These are phyloP conservation scores for Mobula hypostoma DNA, from an alignment of 2,113 vertebrate genomes.

Conservation along the genomic window DNA sequence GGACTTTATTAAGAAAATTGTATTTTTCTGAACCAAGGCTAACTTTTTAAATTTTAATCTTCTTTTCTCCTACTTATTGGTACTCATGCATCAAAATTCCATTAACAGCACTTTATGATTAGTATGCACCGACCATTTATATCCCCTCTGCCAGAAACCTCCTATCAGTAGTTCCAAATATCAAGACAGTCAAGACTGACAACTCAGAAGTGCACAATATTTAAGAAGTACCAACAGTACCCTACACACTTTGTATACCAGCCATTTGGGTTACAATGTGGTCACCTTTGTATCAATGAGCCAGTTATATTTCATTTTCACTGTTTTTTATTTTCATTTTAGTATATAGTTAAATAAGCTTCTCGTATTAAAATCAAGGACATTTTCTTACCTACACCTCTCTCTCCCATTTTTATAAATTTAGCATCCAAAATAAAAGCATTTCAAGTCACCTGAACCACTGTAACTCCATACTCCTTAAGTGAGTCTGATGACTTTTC, in stretches of 20 bases:
- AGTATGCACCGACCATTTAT: not conserved
- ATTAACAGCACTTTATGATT: not conserved
- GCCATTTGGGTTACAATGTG: not conserved
- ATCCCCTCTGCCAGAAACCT: too few relatives aligned
- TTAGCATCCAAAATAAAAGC: not conserved
- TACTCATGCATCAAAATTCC: not conserved
- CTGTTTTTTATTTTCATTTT: not conserved
- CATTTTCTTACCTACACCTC: not conserved
- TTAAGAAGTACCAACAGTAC: not conserved
- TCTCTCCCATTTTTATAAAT: not conserved
- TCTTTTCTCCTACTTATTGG: not conserved
- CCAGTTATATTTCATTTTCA: not conserved
- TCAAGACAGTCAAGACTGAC: not conserved
- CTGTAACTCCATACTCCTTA: slow-evolving; percentile 78
- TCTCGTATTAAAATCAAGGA: not conserved
- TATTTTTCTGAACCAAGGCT: not conserved
- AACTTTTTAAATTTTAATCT: not conserved
- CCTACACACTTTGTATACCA: not conserved
- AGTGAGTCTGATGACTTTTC: slow-evolving; percentile 67
- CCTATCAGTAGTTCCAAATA: not conserved
- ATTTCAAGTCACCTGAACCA: slow-evolving; percentile 71
- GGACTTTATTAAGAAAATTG: not conserved
- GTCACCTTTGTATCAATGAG: not conserved
- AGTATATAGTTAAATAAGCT: not conserved
- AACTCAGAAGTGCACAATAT: not conserved